Percentiles rank a stretch among this genome's conserved stretches.
phyloP scores from a whole-genome alignment of 1,140 invertebrate genomes.

The Oppia nitens region DNA sequence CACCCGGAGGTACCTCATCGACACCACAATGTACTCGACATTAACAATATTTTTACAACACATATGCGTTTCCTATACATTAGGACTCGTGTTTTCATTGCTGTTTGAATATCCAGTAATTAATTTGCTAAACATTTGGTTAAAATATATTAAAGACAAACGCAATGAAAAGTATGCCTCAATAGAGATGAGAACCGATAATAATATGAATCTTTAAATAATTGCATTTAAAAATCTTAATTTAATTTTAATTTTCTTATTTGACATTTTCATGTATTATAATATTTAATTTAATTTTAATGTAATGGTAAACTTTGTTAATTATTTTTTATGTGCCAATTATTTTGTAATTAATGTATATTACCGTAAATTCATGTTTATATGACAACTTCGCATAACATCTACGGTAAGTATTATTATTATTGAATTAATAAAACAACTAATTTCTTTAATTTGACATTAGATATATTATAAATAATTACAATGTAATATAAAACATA shows the following conservation, averaged over 20 bases:
- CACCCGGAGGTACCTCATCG: background rate
- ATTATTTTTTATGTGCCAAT: too few relatives aligned
- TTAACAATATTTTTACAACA: background rate
- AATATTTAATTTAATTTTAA: background rate
- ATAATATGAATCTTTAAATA: background rate
- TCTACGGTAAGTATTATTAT: too few relatives aligned
- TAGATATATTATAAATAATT: too few relatives aligned
- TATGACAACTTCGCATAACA: too few relatives aligned
- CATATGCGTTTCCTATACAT: background rate
- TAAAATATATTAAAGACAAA: background rate
- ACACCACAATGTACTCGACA: background rate
- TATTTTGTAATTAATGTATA: too few relatives aligned
- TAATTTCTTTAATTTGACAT: too few relatives aligned
- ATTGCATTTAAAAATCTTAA: background rate
- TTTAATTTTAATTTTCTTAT: background rate
- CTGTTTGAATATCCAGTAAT: background rate
- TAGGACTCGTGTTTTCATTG: background rate
- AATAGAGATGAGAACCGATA: background rate
- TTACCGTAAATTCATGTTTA: too few relatives aligned
- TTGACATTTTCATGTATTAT: background rate
- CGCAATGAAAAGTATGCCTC: background rate
- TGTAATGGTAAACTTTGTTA: background rate
- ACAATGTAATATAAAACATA: too few relatives aligned
- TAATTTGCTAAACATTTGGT: background rate
- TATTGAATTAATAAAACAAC: too few relatives aligned